These are phyloP conservation scores for Ormyrus rosae DNA, from an alignment of 2,888 invertebrate species.

Conservation along the genomic window DNA sequence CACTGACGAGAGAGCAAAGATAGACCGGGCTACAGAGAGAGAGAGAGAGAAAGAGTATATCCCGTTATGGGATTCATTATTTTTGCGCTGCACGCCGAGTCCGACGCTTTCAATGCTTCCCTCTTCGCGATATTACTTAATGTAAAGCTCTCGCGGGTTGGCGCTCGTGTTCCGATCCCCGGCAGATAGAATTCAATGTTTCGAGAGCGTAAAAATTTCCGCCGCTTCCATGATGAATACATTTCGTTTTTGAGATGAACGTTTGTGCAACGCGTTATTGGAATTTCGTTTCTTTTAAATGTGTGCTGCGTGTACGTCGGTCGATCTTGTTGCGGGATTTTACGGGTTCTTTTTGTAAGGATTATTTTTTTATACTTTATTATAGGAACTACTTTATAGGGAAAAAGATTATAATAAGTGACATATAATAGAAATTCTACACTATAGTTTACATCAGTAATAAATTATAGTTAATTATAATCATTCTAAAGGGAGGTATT, in stretches of 20 bases:
- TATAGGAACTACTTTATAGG: too few species aligned
- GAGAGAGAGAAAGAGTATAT: neutral
- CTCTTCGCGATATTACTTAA: conserved; percentile 34
- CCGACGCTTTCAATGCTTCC: conserved; percentile 23
- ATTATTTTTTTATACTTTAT: too few species aligned
- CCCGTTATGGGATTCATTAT: conserved; percentile 45
- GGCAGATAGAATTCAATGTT: conserved; percentile 23
- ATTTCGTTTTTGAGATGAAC: neutral
- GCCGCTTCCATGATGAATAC: neutral
- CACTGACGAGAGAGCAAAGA: conserved; percentile 44
- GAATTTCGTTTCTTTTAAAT: too few species aligned
- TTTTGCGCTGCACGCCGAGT: neutral
- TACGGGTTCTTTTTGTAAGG: too few species aligned
- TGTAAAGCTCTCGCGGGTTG: conserved; percentile 1
- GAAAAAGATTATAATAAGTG: too few species aligned
- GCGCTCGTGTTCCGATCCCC: conserved; percentile 17
- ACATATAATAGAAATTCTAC: too few species aligned
- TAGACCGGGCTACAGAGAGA: neutral
- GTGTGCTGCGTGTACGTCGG: too few species aligned
- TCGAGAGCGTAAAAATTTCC: neutral
- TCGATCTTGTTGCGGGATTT: too few species aligned
- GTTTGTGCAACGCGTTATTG: too few species aligned
- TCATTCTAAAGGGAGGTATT: too few species aligned
- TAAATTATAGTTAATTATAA: too few species aligned
- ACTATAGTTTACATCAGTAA: too few species aligned